These are phyloP conservation scores for Diploscapter pachys DNA, from an alignment of 1,140 invertebrate species.

Conservation along the genomic window DNA sequence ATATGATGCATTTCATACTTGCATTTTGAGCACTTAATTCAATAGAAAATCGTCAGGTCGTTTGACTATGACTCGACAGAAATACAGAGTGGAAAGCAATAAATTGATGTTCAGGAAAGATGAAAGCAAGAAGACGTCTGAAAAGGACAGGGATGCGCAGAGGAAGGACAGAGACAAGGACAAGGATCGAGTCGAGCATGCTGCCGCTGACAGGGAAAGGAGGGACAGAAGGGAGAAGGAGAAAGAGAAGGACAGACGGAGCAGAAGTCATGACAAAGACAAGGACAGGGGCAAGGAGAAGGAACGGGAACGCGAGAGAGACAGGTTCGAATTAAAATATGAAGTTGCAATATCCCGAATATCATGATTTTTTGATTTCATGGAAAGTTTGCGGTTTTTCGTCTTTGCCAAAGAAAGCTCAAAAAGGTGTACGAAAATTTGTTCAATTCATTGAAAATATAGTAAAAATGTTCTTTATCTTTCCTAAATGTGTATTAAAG, in stretches of 20 bases:
- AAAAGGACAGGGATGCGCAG: background rate
- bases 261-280: slow-evolving; percentile 2
- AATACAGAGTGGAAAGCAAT: too few species aligned
- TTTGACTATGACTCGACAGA: too few species aligned
- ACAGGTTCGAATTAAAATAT: too few species aligned
- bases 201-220: background rate
- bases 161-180: background rate
- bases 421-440: too few species aligned
- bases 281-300: background rate
- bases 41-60: background rate
- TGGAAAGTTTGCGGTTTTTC: too few species aligned
- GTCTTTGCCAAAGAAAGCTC: too few species aligned
- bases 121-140: background rate
- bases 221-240: background rate
- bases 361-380: too few species aligned
- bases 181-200: background rate
- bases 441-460: too few species aligned
- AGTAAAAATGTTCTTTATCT: too few species aligned
- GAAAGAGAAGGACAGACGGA: background rate
- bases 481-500: too few species aligned
- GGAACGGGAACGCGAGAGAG: background rate
- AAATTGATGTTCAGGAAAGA: background rate
- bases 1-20: background rate
- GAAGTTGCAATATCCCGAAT: too few species aligned
- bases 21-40: background rate